phyloP scores from a whole-genome alignment of 1,140 invertebrate genomes.

The Drosophila setifemur region DNA sequence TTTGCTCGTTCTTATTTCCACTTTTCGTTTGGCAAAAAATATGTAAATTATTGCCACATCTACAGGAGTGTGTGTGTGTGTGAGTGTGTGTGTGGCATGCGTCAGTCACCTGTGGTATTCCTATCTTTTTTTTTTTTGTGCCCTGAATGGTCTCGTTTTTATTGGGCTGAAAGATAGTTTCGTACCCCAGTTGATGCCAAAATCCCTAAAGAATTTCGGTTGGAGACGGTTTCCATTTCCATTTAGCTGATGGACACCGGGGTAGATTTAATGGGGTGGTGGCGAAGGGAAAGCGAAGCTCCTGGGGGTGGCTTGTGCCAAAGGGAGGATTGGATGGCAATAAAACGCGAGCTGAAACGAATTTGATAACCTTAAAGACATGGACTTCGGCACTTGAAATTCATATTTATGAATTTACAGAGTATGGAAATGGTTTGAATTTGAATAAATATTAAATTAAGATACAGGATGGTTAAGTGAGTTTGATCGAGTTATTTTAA shows the following conservation, averaged over 20 bases:
- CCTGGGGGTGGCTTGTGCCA: background rate
- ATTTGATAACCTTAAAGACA: background rate
- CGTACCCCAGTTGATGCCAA: constrained; percentile 25
- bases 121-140: constrained; percentile 38
- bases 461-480: too few species aligned
- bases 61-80: constrained; percentile 19
- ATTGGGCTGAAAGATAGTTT: constrained; percentile 60
- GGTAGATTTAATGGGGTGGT: background rate
- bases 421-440: too few species aligned
- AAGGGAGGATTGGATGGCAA: background rate
- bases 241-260: constrained; percentile 10
- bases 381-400: too few species aligned
- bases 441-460: too few species aligned
- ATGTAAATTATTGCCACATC: constrained; percentile 64
- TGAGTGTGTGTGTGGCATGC: constrained; percentile 56
- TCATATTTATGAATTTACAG: too few species aligned
- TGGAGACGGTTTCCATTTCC: constrained; percentile 32
- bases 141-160: constrained; percentile 58
- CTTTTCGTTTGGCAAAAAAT: constrained; percentile 65
- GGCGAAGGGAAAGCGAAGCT: constrained; percentile 1
- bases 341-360: background rate
- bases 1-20: constrained; percentile 31
- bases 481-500: too few species aligned
- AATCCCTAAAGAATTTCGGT: constrained; percentile 37
- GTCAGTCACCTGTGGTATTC: constrained; percentile 76